Evolutionary conservation across 2,113 vertebrate genomes (phyloP), one percentile per base, ranked within the genome.

Genomic region (Oreotrochilus melanogaster): DNA sequence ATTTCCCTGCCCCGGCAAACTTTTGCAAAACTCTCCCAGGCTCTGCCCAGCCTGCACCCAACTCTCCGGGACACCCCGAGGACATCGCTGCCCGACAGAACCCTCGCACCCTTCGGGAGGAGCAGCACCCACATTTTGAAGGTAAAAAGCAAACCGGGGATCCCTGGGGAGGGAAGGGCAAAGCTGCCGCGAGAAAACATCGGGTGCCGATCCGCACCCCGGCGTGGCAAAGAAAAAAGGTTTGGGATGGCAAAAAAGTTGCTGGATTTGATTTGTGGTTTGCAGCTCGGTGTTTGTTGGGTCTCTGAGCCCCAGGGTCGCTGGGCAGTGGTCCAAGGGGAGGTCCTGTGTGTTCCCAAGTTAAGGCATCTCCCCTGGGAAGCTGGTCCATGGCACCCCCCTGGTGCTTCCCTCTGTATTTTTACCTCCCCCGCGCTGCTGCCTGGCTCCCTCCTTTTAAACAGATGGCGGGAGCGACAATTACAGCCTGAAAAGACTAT

Each of bases 211-310:
- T 5, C 15, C 3, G 70, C 74, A 11, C 35, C 53, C 24, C 6
- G 2, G 35, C 3, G 0, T 0, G 18, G 82, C 27, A 30, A 22
- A 30, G 35, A 37, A 16, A 28, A 8, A 3, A 18, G 28, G 35
- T 3, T 25, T 3, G 35, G 54, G 5, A 15, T 1, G 45, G 64
- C 6, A 9, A 10, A 11, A 2, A 76, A 83, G 8, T 0, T n/a
- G 67, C 39, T 0, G 9, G 11, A 10, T 43, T 7, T 3, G n/a
- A 4, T 17, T 39, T 39, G 45, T 3, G 0, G 35, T 56, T 37
- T 9, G 61, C 84, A 48, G n/a, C 1, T 0, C 0, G 28, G n/a
- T 0, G 0, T 2, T 22, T 54, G 47, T 45, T 39, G 0, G 4
- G 78, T 3, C 1, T 12, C 3, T 5, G 16, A 92, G 21, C 53